Evolutionary conservation across 2,113 vertebrate species (phyloP), one percentile per base, ranked within the genome.

Genomic region (Indicator maculatus): DNA sequence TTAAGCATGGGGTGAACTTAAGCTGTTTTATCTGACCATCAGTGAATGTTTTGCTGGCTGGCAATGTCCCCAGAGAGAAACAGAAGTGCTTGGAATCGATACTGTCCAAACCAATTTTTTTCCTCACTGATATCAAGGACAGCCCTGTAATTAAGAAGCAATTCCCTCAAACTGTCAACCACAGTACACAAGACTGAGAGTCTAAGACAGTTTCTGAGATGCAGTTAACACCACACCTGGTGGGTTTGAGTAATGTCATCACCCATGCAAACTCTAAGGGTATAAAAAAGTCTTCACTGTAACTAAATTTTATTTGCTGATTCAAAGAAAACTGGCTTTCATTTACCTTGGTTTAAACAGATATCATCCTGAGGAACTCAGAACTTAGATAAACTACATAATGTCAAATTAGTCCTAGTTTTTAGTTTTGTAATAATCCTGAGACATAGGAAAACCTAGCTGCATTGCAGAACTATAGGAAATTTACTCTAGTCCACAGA

Each of bases 51-150:
- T 96, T 97, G 96, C 97, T 97, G 97, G 97, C 96, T 98, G 93
- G 96, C 92, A 97, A 96, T 91, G 87, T 97, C 94, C 96, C 87
- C 63, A 97, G 98, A 98, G 98, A 98, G 96, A 95, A 98, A 97
- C 19, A 95, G 89, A 98, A 98, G 96, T 97, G 97, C 90, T 93
- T 94, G 70, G 96, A 98, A 99, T 99, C 98, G 11, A 98, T 98
- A 98, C 71, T 96, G 97, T 97, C 98, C 97, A 97, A 98, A 96
- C 94, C 97, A 97, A 98, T 98, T 97, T 86, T 93, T 88, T 93
- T 93, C 65, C 82, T 93, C 73, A 16, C 66, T 97, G 98, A 96
- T 98, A 98, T 98, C 98, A 98, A 98, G 97, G 97, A 98, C 97
- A 97, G 80, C 74, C 74, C 47, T 83, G 94, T 98, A 98, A 98